Conservation (phyloP, 2,113 vertebrate species). For the Aegithalos caudatus region DNA sequence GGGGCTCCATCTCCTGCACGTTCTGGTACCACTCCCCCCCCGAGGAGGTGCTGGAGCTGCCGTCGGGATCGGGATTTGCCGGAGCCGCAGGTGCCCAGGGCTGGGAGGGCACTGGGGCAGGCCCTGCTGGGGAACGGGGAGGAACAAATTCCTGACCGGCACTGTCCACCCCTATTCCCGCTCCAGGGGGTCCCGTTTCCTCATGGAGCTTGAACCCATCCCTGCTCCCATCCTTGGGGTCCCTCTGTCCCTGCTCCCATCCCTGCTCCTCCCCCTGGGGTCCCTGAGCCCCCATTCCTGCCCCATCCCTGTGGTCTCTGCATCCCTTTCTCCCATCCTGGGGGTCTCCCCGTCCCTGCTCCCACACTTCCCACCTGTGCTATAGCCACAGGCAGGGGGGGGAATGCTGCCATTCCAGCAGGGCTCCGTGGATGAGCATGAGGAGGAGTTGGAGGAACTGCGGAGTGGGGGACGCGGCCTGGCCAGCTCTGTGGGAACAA, state of each 20-base stretch:
- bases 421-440: not conserved
- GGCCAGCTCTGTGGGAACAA: not conserved
- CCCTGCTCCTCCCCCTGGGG: not conserved
- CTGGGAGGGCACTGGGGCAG: not conserved
- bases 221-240: too few relatives aligned
- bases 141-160: not conserved
- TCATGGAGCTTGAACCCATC: not conserved
- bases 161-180: not conserved
- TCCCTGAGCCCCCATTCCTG: not conserved
- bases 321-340: not conserved
- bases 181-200: not conserved
- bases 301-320: not conserved
- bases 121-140: not conserved
- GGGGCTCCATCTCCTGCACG: not conserved
- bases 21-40: slow-evolving; percentile 75
- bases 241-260: not conserved
- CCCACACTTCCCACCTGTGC: not conserved
- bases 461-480: not conserved
- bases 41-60: slow-evolving; percentile 74
- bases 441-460: slow-evolving; percentile 28
- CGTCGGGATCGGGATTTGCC: not conserved
- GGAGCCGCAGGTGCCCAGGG: not conserved
- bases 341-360: not conserved
- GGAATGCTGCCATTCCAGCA: not conserved
- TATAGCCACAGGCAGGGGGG: not conserved